phyloP scores from a whole-genome alignment of 2,888 invertebrate species.

The Colostygia pectinataria region DNA sequence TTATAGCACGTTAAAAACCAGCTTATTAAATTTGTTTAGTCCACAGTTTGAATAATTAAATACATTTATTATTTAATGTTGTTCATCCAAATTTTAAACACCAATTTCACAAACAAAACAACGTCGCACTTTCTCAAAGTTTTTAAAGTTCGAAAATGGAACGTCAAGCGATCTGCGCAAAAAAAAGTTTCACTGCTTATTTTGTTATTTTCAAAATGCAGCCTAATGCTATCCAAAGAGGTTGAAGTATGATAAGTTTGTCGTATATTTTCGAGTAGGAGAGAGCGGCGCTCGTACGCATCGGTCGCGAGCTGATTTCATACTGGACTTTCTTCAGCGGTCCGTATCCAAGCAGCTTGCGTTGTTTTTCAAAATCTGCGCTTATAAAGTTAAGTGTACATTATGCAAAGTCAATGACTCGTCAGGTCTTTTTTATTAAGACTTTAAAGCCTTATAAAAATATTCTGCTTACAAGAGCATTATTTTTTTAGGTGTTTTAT shows the following conservation, averaged over 20 bases:
- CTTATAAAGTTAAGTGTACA: constrained; percentile 12
- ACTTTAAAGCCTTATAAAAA: neutral
- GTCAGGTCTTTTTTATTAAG: neutral
- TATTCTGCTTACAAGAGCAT: no score
- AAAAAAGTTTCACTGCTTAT: constrained; percentile 2
- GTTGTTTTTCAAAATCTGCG: constrained; percentile 38
- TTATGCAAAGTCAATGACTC: constrained; percentile 8
- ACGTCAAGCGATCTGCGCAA: constrained; percentile 6
- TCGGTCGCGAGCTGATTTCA: constrained; percentile 44
- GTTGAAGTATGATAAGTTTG: constrained; percentile 36
- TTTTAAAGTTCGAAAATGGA: constrained; percentile 12
- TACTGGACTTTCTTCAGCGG: constrained; percentile 41
- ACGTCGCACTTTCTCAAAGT: constrained; percentile 7
- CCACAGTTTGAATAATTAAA: no score
- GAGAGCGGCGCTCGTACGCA: constrained; percentile 43
- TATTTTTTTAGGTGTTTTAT: neutral
- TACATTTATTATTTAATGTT: no score
- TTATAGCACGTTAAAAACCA: neutral
- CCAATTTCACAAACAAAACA: constrained; percentile 14
- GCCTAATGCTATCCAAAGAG: constrained; percentile 6
- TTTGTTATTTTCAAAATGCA: neutral
- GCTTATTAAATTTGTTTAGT: neutral
- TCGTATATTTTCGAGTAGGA: constrained; percentile 35
- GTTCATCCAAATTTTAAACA: neutral
- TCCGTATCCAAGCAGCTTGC: constrained; percentile 14